These are phyloP conservation scores for Muricea muricata DNA, from an alignment of 92 coral and sea anemone genomes.

Conservation along the genomic window DNA sequence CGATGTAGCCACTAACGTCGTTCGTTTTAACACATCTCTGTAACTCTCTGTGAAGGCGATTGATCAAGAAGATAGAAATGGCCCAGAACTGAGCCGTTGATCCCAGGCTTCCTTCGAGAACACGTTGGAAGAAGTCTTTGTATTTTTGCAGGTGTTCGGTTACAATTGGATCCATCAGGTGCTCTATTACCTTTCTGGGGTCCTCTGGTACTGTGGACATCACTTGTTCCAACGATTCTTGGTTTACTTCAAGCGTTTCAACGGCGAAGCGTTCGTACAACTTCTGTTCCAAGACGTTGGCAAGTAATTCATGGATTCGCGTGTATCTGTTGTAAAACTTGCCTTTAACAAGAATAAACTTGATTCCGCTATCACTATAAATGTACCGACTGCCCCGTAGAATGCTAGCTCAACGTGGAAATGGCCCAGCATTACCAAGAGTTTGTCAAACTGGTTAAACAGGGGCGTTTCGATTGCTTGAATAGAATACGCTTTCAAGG, in stretches of 20 bases:
- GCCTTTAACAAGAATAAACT: not conserved
- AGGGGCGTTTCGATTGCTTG: not conserved
- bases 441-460: not conserved
- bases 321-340: constrained; percentile 17
- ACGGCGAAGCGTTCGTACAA: constrained; percentile 3
- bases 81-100: constrained; percentile 30
- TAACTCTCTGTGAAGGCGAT: constrained; percentile 4
- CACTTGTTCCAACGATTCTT: not conserved
- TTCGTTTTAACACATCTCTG: constrained; percentile 9
- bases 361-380: not conserved
- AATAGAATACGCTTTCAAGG: not conserved
- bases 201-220: constrained; percentile 1
- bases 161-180: not conserved
- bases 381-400: constrained; percentile 8
- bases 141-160: constrained; percentile 2
- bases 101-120: not conserved
- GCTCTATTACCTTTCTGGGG: not conserved
- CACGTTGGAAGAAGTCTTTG: not conserved
- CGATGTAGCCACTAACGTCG: not conserved
- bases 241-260: not conserved
- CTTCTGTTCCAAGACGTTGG: not conserved
- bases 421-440: constrained; percentile 3
- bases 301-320: constrained; percentile 11
- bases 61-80: constrained; percentile 21
- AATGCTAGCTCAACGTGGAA: not conserved